Conservation (phyloP, 2,888 invertebrate genomes). For the Drosophila borealis region DNA sequence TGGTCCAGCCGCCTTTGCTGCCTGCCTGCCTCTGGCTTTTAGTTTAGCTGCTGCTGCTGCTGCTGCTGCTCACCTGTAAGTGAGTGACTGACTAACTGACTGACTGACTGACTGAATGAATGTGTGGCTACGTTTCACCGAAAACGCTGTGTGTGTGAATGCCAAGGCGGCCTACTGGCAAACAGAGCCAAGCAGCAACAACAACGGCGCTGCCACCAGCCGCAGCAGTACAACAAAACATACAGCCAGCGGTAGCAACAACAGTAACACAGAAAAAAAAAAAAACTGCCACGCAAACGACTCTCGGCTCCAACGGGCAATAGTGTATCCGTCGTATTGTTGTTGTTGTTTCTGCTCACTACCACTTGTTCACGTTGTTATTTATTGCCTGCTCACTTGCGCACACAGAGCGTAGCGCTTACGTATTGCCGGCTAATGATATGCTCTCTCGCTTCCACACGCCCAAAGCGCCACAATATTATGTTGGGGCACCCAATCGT, state of each 20-base stretch:
- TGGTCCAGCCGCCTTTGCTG: constrained; percentile 64
- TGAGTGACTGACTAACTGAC: constrained; percentile 35
- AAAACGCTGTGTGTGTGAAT: constrained; percentile 48
- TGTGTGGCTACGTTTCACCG: constrained; percentile 58
- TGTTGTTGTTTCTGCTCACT: constrained; percentile 48
- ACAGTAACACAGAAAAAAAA: constrained; percentile 27
- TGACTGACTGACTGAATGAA: constrained; percentile 39
- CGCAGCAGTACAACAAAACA: constrained; percentile 40
- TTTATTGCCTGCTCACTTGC: constrained; percentile 57
- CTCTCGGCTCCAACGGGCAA: constrained; percentile 57
- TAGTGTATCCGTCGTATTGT: constrained; percentile 31
- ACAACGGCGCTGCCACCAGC: constrained; percentile 45
- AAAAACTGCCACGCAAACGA: constrained; percentile 78
- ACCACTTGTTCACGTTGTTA: constrained; percentile 69
- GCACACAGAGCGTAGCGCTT: constrained; percentile 20
- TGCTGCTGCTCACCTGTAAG: constrained; percentile 56
- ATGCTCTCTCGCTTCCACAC: constrained; percentile 54
- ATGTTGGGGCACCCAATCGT: constrained; percentile 54
- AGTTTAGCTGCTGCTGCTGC: constrained; percentile 15
- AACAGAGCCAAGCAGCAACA: constrained; percentile 43
- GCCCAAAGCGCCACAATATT: constrained; percentile 51
- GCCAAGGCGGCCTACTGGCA: constrained; percentile 62
- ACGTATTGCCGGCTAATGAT: constrained; percentile 54
- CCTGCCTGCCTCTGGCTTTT: constrained; percentile 63
- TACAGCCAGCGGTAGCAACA: constrained; percentile 37